Conservation (phyloP, 1,140 invertebrate species). For the Ridgeia piscesae region DNA sequence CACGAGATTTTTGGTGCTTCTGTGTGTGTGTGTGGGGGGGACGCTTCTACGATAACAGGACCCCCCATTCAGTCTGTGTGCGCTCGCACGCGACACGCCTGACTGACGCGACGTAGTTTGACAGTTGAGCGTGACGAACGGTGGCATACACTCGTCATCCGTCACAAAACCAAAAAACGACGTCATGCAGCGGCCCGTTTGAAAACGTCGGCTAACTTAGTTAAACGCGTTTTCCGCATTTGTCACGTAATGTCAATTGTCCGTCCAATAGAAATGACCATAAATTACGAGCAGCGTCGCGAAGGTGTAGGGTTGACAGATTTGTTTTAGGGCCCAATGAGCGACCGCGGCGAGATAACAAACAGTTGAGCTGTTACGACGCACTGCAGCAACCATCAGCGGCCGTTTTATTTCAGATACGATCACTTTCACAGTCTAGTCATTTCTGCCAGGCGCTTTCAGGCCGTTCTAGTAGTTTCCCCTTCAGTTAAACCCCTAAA, state of each 20-base stretch:
- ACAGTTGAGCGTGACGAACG: not conserved
- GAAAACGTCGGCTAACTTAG: not conserved
- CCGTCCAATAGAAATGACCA: not conserved
- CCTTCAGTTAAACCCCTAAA: too few relatives aligned
- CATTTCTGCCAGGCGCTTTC: too few relatives aligned
- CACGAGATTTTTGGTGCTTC: not conserved
- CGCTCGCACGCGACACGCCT: not conserved
- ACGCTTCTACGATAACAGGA: not conserved
- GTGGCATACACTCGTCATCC: not conserved
- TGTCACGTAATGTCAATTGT: not conserved
- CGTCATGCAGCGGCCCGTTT: not conserved
- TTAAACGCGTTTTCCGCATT: not conserved
- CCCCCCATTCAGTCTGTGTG: not conserved
- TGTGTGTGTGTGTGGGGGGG: not conserved
- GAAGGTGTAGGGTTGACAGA: not conserved
- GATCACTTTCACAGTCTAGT: too few relatives aligned
- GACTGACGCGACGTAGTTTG: not conserved
- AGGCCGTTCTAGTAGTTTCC: too few relatives aligned
- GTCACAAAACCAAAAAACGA: not conserved
- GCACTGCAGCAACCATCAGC: not conserved
- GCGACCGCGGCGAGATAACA: not conserved
- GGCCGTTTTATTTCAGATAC: too few relatives aligned
- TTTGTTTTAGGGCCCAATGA: not conserved
- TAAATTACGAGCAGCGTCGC: not conserved
- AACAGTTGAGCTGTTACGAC: not conserved